A percentile compares a stretch with the other conserved stretches of the same genome.
Evolutionary conservation across 2,113 vertebrate genomes (phyloP).

Genomic region (Indicator indicator): DNA sequence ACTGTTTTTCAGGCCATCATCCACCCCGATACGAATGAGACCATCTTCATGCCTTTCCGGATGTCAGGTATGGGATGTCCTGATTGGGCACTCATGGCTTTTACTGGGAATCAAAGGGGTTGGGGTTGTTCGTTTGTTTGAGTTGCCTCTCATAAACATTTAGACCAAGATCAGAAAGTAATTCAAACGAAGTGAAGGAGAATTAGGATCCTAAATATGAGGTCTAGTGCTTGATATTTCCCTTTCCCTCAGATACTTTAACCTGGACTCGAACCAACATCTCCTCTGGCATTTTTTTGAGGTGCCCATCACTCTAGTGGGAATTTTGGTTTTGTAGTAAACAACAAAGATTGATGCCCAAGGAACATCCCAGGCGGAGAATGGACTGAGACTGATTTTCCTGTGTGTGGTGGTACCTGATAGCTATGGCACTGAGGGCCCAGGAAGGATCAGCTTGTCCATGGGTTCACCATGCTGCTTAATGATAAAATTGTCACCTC

Average conservation of each 20-base stretch:
- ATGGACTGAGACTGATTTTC: background rate
- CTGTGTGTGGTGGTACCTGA: accelerated
- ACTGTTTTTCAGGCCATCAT: conserved; percentile 86
- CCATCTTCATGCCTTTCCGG: conserved; percentile 95
- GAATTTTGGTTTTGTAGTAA: background rate
- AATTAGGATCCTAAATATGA: background rate
- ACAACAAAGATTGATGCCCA: background rate
- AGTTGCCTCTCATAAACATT: accelerated
- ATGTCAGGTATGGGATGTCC: conserved; percentile 89
- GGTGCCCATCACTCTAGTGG: accelerated
- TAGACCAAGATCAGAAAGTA: no score
- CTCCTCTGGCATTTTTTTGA: background rate
- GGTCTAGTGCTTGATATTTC: background rate
- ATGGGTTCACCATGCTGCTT: background rate
- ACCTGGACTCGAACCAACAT: accelerated
- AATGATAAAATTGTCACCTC: background rate
- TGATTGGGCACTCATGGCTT: accelerated
- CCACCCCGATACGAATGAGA: conserved; percentile 93
- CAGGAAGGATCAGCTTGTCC: background rate
- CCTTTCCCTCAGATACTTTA: background rate
- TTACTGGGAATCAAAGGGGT: background rate
- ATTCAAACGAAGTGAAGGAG: background rate
- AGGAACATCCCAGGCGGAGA: background rate
- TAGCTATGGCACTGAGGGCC: background rate
- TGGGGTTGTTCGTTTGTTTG: background rate